Evolutionary conservation across 2,113 vertebrate species (phyloP).

Genomic region (Callocephalon fimbriatum): DNA sequence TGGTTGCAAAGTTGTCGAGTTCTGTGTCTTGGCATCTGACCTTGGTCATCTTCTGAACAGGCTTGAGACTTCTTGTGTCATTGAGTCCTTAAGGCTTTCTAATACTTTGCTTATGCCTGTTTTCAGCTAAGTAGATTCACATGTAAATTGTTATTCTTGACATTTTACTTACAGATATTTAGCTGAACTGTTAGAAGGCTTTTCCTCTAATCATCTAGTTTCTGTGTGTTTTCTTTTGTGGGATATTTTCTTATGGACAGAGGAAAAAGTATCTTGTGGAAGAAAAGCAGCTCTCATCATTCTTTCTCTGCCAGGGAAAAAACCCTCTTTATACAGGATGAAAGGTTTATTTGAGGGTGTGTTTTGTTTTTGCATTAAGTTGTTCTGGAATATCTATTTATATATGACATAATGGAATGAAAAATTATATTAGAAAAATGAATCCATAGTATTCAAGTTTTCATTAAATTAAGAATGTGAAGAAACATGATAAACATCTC

Average conservation of each 20-base stretch:
- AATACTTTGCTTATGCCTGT: neutral
- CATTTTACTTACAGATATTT: neutral
- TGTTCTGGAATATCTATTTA: neutral
- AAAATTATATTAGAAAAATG: neutral
- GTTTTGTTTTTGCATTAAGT: neutral
- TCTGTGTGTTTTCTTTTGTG: neutral
- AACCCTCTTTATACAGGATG: accelerated
- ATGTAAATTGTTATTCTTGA: neutral
- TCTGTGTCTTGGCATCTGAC: neutral
- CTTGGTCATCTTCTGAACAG: neutral
- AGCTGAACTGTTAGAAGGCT: neutral
- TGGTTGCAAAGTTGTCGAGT: neutral
- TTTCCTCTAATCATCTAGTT: neutral
- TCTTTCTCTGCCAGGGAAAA: neutral
- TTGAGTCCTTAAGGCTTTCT: neutral
- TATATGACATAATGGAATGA: neutral
- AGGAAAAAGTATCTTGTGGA: neutral
- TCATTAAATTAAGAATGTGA: neutral
- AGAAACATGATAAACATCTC: neutral
- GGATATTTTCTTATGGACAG: neutral
- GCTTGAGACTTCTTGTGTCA: neutral
- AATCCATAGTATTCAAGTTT: neutral
- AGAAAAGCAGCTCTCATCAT: neutral
- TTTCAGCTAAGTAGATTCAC: neutral
- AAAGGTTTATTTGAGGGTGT: neutral